phyloP scores from a whole-genome alignment of 1,140 invertebrate genomes.

The Drosophila malerkotliana region DNA sequence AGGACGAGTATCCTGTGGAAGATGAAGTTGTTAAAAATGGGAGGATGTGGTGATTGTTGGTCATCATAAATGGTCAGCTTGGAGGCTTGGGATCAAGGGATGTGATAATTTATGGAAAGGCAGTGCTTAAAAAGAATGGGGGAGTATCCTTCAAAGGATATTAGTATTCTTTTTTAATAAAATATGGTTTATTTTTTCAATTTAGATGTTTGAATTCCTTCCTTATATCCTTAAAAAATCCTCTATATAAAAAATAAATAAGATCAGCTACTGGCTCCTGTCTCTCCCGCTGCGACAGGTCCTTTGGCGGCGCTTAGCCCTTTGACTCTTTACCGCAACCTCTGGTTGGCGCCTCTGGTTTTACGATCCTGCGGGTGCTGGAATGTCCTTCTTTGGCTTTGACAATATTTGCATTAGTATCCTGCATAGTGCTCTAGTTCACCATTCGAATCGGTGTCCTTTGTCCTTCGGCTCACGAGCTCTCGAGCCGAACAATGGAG shows the following conservation, averaged over 20 bases:
- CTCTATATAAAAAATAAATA: not conserved
- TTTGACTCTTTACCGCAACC: slow-evolving; percentile 24
- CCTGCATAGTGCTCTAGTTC: not conserved
- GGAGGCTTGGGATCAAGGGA: not conserved
- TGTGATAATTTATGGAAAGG: not conserved
- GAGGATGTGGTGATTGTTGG: slow-evolving; percentile 2
- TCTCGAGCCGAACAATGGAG: slow-evolving; percentile 49
- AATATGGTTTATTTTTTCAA: too few relatives aligned
- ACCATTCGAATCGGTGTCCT: slow-evolving; percentile 5
- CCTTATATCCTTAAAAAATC: not conserved
- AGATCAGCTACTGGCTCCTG: not conserved
- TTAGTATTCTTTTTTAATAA: too few relatives aligned
- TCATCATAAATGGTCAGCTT: slow-evolving; percentile 1
- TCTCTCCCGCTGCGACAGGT: slow-evolving; percentile 17
- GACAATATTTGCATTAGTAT: slow-evolving; percentile 1
- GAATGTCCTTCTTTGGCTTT: not conserved
- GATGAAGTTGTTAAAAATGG: slow-evolving; percentile 20
- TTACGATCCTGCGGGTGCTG: slow-evolving; percentile 39
- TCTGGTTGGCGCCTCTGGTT: slow-evolving; percentile 53
- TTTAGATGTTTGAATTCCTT: too few relatives aligned
- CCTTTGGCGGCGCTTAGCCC: slow-evolving; percentile 29
- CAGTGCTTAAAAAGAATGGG: not conserved
- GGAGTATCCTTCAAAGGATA: too few relatives aligned
- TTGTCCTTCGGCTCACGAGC: slow-evolving; percentile 30
- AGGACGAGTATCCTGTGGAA: not conserved